Evolutionary conservation across 2,113 vertebrate genomes (phyloP), one percentile per base, ranked within the genome.

Genomic region (Todiramphus saurophagus): DNA sequence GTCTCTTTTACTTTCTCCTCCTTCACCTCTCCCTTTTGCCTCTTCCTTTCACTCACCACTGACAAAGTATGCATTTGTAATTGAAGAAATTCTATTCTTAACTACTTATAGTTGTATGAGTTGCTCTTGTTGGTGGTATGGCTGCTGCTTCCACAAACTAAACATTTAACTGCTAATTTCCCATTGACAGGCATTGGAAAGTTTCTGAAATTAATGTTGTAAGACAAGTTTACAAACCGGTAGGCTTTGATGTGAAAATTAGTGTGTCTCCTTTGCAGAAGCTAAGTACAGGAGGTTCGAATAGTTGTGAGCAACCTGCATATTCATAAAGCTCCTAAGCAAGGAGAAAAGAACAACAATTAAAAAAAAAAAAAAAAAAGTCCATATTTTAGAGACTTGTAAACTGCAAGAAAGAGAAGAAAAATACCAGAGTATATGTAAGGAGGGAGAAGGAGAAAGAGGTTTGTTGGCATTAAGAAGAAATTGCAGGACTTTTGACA

Each of bases 161-260:
- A 97, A 95, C 23, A 95, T 86, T 95, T 96, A 90, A 96, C 94
- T 97, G 59, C 82, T 97, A 95, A 97, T 96, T 96, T 97, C 74
- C 94, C 35, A 58, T 60, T 95, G 90, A 95, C 98, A 96, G 83
- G 91, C 43, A 53, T 37, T 82, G 85, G 84, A 96, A 96, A 39
- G 30, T 77, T 96, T 86, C 72, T 89, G 86, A 96, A 97, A 98
- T 97, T 94, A 97, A 96, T 94, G 76, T 19, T 24, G 25, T 95
- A 95, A 97, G 89, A 94, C 90, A 97, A 96, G 88, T 98, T 98
- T 97, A 97, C 86, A 97, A 97, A 98, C 93, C 96, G 80, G 80
- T 94, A 94, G 60, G 9, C 75, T 98, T 94, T 97, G 93, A 97
- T 96, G 92, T 97, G 94, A 97, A 97, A 97, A 96, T 97, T 88